Evolutionary conservation across 2,888 invertebrate species (phyloP), one percentile per base, ranked within the genome.

Genomic region (Tetragnatha montana): DNA sequence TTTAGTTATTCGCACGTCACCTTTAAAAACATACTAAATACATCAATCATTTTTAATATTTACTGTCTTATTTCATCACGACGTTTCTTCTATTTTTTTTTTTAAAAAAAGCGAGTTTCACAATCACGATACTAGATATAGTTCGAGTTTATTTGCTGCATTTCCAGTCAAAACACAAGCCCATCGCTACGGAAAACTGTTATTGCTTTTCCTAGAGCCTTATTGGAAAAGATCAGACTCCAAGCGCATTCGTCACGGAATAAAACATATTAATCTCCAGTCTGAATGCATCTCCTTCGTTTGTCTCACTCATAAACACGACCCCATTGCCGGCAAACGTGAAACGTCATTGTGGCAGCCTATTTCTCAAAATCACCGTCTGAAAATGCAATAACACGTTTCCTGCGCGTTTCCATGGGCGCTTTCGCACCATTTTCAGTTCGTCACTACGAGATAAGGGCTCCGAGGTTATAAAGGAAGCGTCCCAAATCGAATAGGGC

Each of bases 401-500:
- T 60, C 60, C 60, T 60, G 60, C 17, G 60, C 60, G 10, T 60
- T 60, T 60, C 60, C 60, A 60, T 8, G 17, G 60, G 60, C 60
- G 60, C 17, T 60, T 60, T 60, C 60, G 12, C 12, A 60, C 60
- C 60, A 10, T 60, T 60, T 60, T 60, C 60, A 60, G 60, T 60
- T 60, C 17, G 60, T 60, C 7, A 60, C 60, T 17, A 60, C 12
- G 60, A 60, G 60, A 60, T 60, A 60, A 60, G 60, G 4, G 60
- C 10, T 17, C 17, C 14, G 60, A 17, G 60, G 60, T 60, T 60
- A 60, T 60, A 60, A 60, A 60, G 60, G 60, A 60, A 60, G 47
- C 21, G 47, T 50, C 76, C 50, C 4, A 50, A 76, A 74, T 76
- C 76, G 79, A 80, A 80, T 22, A 68, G 35, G 35, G 51, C 51